Base-by-base conservation (phyloP, 1,140 invertebrate genomes). In the Ylistrum balloti region DNA sequence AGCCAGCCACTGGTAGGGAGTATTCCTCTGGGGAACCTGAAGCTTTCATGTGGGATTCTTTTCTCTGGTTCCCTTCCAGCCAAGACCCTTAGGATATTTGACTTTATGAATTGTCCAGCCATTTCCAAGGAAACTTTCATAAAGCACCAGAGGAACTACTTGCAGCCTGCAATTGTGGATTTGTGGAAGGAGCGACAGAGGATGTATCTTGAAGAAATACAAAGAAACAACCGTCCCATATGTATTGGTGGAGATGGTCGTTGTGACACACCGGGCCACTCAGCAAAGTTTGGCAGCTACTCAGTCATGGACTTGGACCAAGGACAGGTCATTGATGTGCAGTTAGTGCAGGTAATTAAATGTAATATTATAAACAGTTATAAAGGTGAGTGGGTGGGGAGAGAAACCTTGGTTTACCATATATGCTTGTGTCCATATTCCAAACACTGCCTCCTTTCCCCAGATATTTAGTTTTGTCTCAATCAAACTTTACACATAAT, bases 211-310 rank as follows among this genome's bases (percentile, higher is more conserved):
- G 20, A 15, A 15, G 13, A 32, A 13, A n/a, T 35, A n/a, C 20
- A 45, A 41, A 32, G 33, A 41, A 38, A 33, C 33, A 35, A 32
- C n/a, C 33, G 28, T 20, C 32, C 35, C 33, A 85, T 93, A 1
- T 28, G 41, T 11, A 34, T 91, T 0, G 92, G 91, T 11, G 91
- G 91, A n/a, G 92, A 93, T 93, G 92, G 87, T 0, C 33, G 92
- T 33, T 88, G 85, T 48, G 92, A 93, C 87, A 89, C 88, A 33
- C 89, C 90, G 13, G 92, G 92, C 15, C 92, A 93, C 48, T 92
- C 48, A 33, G 92, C 92, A 56, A 93, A 93, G 86, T 92, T 85
- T 89, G 91, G 91, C 20, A 90, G 48, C 28, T 93, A 93, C 86
- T 89, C 88, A 20, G 88, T 88, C 5, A 56, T 93, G 22, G 91